Evolutionary conservation across 2,888 invertebrate genomes (phyloP).

Genomic region (Xanthia icteritia): DNA sequence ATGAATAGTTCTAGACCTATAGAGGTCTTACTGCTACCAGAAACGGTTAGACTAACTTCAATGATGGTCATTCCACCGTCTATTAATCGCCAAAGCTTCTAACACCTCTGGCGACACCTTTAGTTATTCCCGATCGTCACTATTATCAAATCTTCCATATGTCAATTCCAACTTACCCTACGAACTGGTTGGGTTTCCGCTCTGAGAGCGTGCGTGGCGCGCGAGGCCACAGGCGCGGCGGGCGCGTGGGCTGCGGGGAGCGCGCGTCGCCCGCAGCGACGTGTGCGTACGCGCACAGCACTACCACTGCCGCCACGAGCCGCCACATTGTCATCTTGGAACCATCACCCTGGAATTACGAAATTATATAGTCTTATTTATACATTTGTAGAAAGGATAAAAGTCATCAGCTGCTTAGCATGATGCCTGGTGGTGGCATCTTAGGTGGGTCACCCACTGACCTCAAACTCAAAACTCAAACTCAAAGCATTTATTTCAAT

Average conservation of each 20-base stretch:
- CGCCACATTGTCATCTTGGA: slow-evolving; percentile 85
- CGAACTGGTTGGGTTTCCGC: slow-evolving; percentile 82
- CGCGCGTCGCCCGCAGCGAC: slow-evolving; percentile 78
- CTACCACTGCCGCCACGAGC: slow-evolving; percentile 76
- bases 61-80: no score
- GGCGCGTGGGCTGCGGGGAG: slow-evolving; percentile 72
- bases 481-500: no score
- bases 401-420: no score
- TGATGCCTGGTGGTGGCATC: no score
- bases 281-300: slow-evolving; percentile 75
- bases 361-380: neutral
- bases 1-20: no score
- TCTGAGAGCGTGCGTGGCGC: slow-evolving; percentile 83
- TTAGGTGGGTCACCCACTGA: no score
- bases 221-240: slow-evolving; percentile 80
- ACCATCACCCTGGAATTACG: slow-evolving; percentile 85
- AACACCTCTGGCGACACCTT: no score
- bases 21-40: no score
- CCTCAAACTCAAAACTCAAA: no score
- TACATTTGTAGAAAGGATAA: neutral
- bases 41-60: neutral
- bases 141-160: neutral
- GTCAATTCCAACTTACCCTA: slow-evolving; percentile 78
- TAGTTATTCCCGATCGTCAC: neutral
- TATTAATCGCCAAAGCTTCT: neutral